A percentile compares a stretch with the other conserved stretches of the same genome.
Evolutionary conservation across 2,888 invertebrate genomes (phyloP).

Genomic region (Acronicta psi): DNA sequence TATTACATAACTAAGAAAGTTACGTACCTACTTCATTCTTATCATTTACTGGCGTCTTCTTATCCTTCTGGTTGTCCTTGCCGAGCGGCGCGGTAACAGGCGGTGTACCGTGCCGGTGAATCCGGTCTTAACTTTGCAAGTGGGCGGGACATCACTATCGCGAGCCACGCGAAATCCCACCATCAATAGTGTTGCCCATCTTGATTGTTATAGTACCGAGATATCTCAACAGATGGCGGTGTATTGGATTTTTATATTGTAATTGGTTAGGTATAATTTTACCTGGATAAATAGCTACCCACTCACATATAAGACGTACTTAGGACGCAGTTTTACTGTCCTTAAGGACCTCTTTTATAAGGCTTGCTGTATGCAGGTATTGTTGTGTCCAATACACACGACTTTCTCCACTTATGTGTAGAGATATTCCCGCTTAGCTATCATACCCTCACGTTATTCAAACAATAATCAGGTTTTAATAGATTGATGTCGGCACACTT

Average conservation of each 20-base stretch:
- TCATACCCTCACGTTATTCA: too few species aligned
- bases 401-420: too few species aligned
- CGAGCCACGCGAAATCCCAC: slow-evolving; percentile 25
- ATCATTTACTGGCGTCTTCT: neutral
- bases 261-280: too few species aligned
- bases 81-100: neutral
- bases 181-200: slow-evolving; percentile 36
- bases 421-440: too few species aligned
- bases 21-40: too few species aligned
- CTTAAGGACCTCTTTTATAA: too few species aligned
- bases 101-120: slow-evolving; percentile 33
- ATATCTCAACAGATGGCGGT: slow-evolving; percentile 8
- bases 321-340: too few species aligned
- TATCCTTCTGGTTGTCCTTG: slow-evolving; percentile 10
- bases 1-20: too few species aligned
- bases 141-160: slow-evolving; percentile 35
- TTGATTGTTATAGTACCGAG: slow-evolving; percentile 8
- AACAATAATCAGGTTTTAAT: neutral
- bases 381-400: too few species aligned
- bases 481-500: neutral
- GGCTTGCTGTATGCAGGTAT: too few species aligned
- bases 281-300: too few species aligned
- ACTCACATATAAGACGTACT: too few species aligned
- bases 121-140: slow-evolving; percentile 42
- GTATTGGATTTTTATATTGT: neutral